Evolutionary conservation across 2,113 vertebrate genomes (phyloP), one percentile per base, ranked within the genome.

Genomic region (Chaenocephalus aceratus): DNA sequence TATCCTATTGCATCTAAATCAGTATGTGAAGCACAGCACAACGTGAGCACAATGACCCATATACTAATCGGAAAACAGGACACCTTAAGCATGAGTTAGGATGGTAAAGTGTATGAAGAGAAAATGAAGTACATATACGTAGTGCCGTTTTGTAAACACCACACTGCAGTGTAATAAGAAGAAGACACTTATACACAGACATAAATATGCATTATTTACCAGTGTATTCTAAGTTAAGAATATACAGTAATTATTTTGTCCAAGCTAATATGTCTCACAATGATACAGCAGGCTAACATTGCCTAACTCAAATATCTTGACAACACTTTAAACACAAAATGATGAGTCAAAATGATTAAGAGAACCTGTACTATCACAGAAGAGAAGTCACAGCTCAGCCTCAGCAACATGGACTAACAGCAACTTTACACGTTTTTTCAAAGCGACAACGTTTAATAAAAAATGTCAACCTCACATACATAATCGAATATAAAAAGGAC

Each of bases 1-100:
- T 80, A 72, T 64, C 18, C n/a, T 51, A 74, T 14, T 51, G 75
- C 60, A 54, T 58, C 58, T 66, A 80, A 84, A 85, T 66, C 6
- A 72, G 26, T 72, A 73, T 26, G 63, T 66, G 49, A 21, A 73
- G 79, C 62, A 51, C 48, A 81, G 65, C 10, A 72, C 34, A 75
- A 57, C 52, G 34, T 57, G 59, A 53, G 58, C 52, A 70, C 14
- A 62, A 49, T 83, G 81, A 81, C 66, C 80, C 57, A 86, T 16
- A 13, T 82, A 62, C 26, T 49, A 18, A 41, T 87, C 15, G 46
- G 61, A 15, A 91, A 78, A 79, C 45, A 80, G 63, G 57, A 26
- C 75, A 80, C 51, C 65, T 57, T 60, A 44, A 56, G 18, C 57
- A 86, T 49, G 11, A 3, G 13, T 2, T n/a, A 7, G 49, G 6